Evolutionary conservation across 2,888 invertebrate genomes (phyloP).

Genomic region (Rhabditoides inermis): DNA sequence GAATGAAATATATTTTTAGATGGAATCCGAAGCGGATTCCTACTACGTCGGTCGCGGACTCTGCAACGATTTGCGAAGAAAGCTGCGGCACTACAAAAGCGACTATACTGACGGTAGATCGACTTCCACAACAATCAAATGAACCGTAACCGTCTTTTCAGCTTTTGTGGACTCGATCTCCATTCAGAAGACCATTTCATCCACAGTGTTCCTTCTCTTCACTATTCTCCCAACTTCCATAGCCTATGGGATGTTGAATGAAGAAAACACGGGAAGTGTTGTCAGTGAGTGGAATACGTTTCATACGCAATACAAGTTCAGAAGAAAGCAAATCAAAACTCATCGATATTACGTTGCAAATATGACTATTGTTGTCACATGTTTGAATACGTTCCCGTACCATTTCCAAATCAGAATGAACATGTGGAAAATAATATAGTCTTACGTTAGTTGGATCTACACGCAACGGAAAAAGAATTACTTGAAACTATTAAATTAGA

Average conservation of each 20-base stretch:
- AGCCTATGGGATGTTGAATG: constrained; percentile 61
- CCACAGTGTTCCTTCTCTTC: constrained; percentile 61
- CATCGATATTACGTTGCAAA: too few species aligned
- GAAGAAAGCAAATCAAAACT: too few species aligned
- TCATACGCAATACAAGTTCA: too few species aligned
- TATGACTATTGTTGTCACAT: too few species aligned
- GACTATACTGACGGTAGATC: background rate
- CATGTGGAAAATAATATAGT: too few species aligned
- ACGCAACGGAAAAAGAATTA: too few species aligned
- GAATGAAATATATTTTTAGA: background rate
- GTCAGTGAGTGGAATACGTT: constrained; percentile 57
- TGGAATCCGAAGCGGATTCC: constrained; percentile 49
- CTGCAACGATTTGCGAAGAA: background rate
- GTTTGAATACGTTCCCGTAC: too few species aligned
- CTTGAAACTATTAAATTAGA: too few species aligned
- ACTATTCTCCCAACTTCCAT: constrained; percentile 61
- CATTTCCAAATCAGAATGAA: too few species aligned
- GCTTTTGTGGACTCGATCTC: background rate
- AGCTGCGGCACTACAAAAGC: background rate
- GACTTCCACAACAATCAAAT: background rate
- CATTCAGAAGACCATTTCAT: constrained; percentile 57
- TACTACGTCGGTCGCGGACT: background rate
- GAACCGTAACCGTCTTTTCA: background rate
- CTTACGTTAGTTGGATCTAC: too few species aligned
- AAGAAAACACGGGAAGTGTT: constrained; percentile 58